These are phyloP conservation scores for Stenchaetothrips biformis DNA, from an alignment of 2,888 invertebrate genomes.

Conservation along the genomic window DNA sequence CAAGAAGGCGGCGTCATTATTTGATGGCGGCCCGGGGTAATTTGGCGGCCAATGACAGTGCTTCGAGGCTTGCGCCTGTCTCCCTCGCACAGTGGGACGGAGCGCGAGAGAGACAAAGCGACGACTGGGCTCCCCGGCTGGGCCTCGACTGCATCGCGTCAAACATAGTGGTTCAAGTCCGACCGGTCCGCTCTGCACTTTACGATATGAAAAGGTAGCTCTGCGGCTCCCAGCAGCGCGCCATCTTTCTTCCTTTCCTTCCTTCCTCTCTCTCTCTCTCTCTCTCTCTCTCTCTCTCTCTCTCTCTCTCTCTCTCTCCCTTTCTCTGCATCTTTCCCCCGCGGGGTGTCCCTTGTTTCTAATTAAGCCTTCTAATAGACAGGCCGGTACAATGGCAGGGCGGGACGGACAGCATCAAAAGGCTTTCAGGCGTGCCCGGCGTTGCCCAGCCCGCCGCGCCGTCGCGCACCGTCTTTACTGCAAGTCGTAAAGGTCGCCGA, in stretches of 20 bases:
- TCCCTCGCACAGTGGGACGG: no score
- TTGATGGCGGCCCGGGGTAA: neutral
- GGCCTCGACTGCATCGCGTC: no score
- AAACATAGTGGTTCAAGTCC: neutral
- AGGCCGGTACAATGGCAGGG: neutral
- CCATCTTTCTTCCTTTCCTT: neutral
- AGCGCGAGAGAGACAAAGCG: no score
- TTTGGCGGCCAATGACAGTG: slow-evolving; percentile 1
- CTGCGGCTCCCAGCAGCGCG: neutral
- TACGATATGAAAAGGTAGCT: neutral
- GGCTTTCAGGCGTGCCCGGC: neutral
- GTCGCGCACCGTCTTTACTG: neutral
- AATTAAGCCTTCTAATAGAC: slow-evolving; percentile 19
- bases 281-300: neutral
- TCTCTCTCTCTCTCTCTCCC: neutral
- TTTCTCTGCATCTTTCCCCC: neutral
- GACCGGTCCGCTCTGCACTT: neutral
- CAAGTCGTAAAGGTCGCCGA: neutral
- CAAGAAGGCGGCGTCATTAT: neutral
- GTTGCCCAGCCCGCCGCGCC: no score
- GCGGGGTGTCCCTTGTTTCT: slow-evolving; percentile 1
- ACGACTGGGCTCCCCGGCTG: no score
- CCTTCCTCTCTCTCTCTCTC: neutral
- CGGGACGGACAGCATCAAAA: neutral
- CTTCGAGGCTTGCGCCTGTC: no score